These are phyloP conservation scores for Xanthia icteritia DNA, from an alignment of 2,888 invertebrate species.

Conservation along the genomic window DNA sequence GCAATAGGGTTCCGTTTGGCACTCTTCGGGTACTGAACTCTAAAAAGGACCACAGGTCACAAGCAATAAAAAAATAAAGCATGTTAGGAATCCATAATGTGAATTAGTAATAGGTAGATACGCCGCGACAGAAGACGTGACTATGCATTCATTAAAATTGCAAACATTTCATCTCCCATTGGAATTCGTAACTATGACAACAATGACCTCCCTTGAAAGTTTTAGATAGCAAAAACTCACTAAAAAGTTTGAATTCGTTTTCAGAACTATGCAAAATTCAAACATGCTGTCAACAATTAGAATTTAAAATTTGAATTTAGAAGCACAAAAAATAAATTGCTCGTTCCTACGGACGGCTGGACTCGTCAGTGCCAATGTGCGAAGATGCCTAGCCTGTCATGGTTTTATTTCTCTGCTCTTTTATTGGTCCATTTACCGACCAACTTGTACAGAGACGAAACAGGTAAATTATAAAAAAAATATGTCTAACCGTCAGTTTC, in stretches of 20 bases:
- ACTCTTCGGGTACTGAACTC: no score
- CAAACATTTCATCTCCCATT: background rate
- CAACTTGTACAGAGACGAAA: background rate
- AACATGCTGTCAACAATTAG: constrained; percentile 9
- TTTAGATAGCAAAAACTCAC: constrained; percentile 2
- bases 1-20: no score
- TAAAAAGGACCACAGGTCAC: background rate
- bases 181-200: constrained; percentile 2
- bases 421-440: background rate
- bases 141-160: constrained; percentile 12
- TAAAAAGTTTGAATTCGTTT: constrained; percentile 19
- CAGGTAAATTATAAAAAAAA: constrained; percentile 27
- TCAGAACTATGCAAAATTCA: constrained; percentile 24
- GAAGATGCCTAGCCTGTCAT: background rate
- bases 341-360: no score
- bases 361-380: background rate
- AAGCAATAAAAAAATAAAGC: background rate
- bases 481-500: constrained; percentile 10
- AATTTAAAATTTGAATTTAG: constrained; percentile 23
- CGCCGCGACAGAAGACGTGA: background rate
- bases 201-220: background rate
- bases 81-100: background rate
- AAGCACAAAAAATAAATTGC: background rate
- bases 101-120: background rate
- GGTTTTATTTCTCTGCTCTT: background rate